phyloP scores from a whole-genome alignment of 2,888 invertebrate genomes.

The Scaptomyza caliginosa region DNA sequence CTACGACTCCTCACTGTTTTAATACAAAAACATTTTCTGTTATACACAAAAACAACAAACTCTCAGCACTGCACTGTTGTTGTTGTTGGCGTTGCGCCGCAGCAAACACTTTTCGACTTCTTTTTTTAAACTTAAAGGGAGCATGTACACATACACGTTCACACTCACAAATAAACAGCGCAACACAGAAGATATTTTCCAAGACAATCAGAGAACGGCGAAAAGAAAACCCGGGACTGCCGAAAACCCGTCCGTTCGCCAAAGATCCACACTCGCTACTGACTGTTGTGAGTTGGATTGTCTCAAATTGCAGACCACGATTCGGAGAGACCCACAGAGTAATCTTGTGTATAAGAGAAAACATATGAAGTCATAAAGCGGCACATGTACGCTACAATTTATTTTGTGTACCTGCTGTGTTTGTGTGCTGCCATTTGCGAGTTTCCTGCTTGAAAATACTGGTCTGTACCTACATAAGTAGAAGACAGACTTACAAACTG shows the following conservation, averaged over 20 bases:
- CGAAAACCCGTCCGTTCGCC: constrained; percentile 56
- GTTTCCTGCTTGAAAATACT: neutral
- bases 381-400: constrained; percentile 7
- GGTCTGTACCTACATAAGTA: neutral
- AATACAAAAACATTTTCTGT: constrained; percentile 59
- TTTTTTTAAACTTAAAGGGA: constrained; percentile 72
- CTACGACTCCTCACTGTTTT: constrained; percentile 25
- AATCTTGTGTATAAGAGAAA: constrained; percentile 19
- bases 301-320: constrained; percentile 1
- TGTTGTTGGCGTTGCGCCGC: constrained; percentile 47
- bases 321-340: constrained; percentile 24
- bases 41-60: constrained; percentile 70
- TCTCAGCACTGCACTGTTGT: constrained; percentile 40
- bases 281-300: constrained; percentile 16
- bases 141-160: constrained; percentile 29
- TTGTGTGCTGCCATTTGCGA: neutral
- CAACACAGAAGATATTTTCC: constrained; percentile 60
- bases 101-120: constrained; percentile 69
- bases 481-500: too few species aligned
- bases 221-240: constrained; percentile 50
- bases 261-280: constrained; percentile 62
- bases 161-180: constrained; percentile 19
- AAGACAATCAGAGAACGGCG: constrained; percentile 58
- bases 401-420: constrained; percentile 3
- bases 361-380: constrained; percentile 26